Evolutionary conservation across 2,797 vertebrate species (phyloP).

Genomic region (Crenichthys baileyi): DNA sequence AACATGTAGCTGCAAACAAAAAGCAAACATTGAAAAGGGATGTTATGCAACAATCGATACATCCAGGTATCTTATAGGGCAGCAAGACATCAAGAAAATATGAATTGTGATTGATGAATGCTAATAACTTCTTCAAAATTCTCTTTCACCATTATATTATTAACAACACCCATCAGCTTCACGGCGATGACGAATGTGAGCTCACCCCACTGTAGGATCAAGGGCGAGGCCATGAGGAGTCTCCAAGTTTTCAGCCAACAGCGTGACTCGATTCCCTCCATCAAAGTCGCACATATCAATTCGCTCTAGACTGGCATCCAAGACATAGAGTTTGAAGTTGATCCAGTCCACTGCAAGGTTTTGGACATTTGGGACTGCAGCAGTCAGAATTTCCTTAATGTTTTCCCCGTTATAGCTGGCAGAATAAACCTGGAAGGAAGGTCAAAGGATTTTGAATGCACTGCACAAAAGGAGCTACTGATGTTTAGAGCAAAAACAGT

Average conservation of each 20-base stretch:
- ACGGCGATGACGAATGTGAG: not conserved
- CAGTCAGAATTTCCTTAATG: slow-evolving; percentile 71
- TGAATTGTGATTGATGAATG: not conserved
- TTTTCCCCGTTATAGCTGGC: slow-evolving; percentile 70
- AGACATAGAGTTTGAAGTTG: slow-evolving; percentile 81
- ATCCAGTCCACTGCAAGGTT: slow-evolving; percentile 83
- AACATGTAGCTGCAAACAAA: slow-evolving; percentile 79
- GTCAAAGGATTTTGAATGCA: not conserved
- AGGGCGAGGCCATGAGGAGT: slow-evolving; percentile 77
- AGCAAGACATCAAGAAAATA: not conserved
- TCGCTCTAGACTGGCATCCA: slow-evolving; percentile 76
- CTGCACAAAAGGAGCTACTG: not conserved
- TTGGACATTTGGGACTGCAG: slow-evolving; percentile 71
- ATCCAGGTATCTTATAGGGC: not conserved
- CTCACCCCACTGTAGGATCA: slow-evolving; percentile 81
- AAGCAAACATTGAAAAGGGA: not conserved
- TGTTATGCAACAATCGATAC: not conserved
- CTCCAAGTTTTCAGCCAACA: slow-evolving; percentile 79
- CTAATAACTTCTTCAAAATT: not conserved
- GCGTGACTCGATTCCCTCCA: slow-evolving; percentile 75
- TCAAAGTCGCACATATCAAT: slow-evolving; percentile 78
- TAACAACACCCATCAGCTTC: no score
- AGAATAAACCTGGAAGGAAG: slow-evolving; percentile 73
- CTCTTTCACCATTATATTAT: not conserved
- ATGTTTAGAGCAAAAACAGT: not conserved